These are phyloP conservation scores for Diacarnus erythraeanus DNA, from an alignment of 37 sponge, comb jelly and placozoan genomes.

Conservation along the genomic window DNA sequence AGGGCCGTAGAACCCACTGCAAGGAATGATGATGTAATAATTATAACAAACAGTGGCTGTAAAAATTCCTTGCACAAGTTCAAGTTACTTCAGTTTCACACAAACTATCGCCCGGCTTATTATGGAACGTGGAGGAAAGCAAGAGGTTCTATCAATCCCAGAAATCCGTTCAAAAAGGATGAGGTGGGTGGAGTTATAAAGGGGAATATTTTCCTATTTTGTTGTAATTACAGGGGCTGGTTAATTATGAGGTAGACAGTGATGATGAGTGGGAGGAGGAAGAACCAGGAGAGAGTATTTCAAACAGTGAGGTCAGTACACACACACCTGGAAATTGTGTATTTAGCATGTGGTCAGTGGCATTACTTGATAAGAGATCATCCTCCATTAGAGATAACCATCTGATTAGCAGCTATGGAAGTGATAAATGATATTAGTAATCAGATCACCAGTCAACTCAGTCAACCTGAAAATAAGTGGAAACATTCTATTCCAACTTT, in stretches of 20 bases:
- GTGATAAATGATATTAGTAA: too few relatives aligned
- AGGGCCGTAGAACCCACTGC: background rate
- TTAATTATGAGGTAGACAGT: conserved; percentile 87
- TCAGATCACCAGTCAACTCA: too few relatives aligned
- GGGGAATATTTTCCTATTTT: background rate
- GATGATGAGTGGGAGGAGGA: conserved; percentile 99
- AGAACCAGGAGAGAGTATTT: conserved; percentile 85
- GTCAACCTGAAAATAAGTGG: too few relatives aligned
- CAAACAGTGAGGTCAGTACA: conserved; percentile 68
- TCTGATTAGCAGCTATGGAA: too few relatives aligned
- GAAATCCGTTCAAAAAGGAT: conserved; percentile 85
- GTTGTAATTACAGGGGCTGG: conserved; percentile 25
- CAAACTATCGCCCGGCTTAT: conserved; percentile 93
- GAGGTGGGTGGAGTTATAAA: conserved; percentile 25
- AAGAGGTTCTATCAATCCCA: conserved; percentile 49
- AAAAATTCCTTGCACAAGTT: background rate
- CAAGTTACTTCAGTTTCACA: conserved; percentile 93
- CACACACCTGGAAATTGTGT: background rate
- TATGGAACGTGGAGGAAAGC: conserved; percentile 87
- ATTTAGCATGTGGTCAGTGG: background rate
- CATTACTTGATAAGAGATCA: too few relatives aligned
- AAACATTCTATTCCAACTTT: too few relatives aligned
- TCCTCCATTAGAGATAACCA: too few relatives aligned
- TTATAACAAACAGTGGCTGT: background rate
- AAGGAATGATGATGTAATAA: background rate